These are phyloP conservation scores for Cremastinae sp. DNA, from an alignment of 2,888 invertebrate genomes.

Conservation along the genomic window DNA sequence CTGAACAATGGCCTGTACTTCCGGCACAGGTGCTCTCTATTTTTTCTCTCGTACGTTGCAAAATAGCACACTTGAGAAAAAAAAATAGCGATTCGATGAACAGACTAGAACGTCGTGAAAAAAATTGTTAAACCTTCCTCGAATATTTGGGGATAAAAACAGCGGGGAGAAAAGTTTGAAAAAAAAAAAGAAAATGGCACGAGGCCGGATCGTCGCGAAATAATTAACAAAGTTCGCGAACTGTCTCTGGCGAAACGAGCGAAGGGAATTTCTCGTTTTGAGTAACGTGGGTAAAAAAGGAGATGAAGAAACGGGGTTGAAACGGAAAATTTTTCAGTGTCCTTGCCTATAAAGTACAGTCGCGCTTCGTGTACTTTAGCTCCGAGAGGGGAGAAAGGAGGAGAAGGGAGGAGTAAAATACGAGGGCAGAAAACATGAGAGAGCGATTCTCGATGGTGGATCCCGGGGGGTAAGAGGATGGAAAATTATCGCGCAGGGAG, in stretches of 20 bases:
- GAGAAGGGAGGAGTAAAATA: not conserved
- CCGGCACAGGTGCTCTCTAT: slow-evolving; percentile 46
- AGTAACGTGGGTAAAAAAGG: not conserved
- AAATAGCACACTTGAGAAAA: slow-evolving; percentile 2
- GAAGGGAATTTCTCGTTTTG: not conserved
- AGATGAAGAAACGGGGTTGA: slow-evolving; percentile 30
- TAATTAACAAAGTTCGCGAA: too few relatives aligned
- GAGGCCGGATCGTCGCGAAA: too few relatives aligned
- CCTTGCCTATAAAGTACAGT: slow-evolving; percentile 11
- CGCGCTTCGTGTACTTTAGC: not conserved
- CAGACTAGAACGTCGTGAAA: too few relatives aligned
- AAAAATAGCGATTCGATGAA: not conserved
- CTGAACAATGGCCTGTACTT: slow-evolving; percentile 36
- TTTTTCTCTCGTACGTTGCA: not conserved
- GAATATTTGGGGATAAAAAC: too few relatives aligned
- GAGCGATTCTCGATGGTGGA: slow-evolving; percentile 18
- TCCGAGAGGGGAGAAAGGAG: not conserved
- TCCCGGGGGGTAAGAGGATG: slow-evolving; percentile 20
- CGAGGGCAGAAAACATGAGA: slow-evolving; percentile 15
- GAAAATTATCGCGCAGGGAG: slow-evolving; percentile 59
- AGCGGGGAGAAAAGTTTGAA: not conserved
- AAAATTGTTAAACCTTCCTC: too few relatives aligned
- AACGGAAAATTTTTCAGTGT: slow-evolving; percentile 24
- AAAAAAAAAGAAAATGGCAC: too few relatives aligned
- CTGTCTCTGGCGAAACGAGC: not conserved